Evolutionary conservation across 2,888 invertebrate species (phyloP), one percentile per base, ranked within the genome.

Genomic region (Hedya salicella): DNA sequence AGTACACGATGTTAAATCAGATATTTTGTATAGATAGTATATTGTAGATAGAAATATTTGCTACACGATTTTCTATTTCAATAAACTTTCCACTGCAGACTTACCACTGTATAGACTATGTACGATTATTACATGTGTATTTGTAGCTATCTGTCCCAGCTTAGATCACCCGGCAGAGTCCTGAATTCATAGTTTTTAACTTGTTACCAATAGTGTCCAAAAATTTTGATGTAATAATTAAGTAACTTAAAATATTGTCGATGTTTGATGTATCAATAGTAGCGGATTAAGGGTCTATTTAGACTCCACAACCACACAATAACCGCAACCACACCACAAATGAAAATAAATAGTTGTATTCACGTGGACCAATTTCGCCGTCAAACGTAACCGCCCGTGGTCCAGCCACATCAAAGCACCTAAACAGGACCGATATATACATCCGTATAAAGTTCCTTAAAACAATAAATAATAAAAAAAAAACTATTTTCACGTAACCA

Each of bases 131-230:
- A 46, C 19, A 36, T 46, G 4, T 21, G n/a, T 21, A 2, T 17
- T 40, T 44, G 44, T 17, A 17, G 11, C 3, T 9, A 11, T 21
- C 19, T 19, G 13, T 9, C 36, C 13, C 21, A 5, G 48, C 4
- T 11, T 8, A 5, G 17, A 13, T 4, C 13, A 13, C 19, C 17
- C 17, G 6, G 17, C 36, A 19, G 36, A 13, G 13, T 36, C 36
- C n/a, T 8, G n/a, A 14, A 14, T 17, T 30, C 8, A 13, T 46
- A 4, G 46, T 46, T 46, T 44, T 1, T 21, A 44, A 30, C 30
- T 56, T 44, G 42, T 44, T 56, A 56, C 42, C 42, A 13, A 56
- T 42, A 54, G n/a, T 8, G 14, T 40, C 39, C 54, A 19, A 40
- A 16, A 1, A 19, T 19, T n/a, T 46, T 6, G 46, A 46, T 46